These are phyloP conservation scores for Drosophila histrio DNA, from an alignment of 2,888 invertebrate genomes.

Conservation along the genomic window DNA sequence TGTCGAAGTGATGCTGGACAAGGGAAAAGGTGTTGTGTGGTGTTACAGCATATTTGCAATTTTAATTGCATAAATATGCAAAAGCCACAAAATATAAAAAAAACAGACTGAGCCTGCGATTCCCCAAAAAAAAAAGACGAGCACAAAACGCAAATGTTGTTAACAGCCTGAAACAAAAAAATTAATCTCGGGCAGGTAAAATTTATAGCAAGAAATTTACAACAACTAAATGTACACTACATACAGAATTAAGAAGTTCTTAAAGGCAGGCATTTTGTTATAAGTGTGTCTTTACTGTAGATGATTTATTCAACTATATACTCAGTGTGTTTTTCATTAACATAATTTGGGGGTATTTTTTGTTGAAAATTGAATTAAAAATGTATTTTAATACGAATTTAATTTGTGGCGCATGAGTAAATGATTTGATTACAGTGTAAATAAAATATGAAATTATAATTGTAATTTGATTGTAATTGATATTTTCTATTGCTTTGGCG, in stretches of 20 bases:
- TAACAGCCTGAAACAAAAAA: slow-evolving; percentile 27
- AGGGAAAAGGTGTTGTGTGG: background rate
- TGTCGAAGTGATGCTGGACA: background rate
- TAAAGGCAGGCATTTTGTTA: too few relatives aligned
- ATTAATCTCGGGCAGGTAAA: slow-evolving; percentile 32
- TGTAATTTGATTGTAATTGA: slow-evolving; percentile 54
- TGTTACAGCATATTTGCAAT: slow-evolving; percentile 80
- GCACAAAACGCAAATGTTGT: slow-evolving; percentile 11
- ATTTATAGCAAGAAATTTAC: slow-evolving; percentile 10
- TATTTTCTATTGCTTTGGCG: slow-evolving; percentile 31
- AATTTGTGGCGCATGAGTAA: slow-evolving; percentile 19
- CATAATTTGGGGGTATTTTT: background rate
- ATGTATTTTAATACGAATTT: slow-evolving; percentile 21
- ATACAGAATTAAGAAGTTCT: background rate
- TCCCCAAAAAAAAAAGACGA: slow-evolving; percentile 9
- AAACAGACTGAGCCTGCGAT: background rate
- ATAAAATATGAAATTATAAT: slow-evolving; percentile 44
- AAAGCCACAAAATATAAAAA: slow-evolving; percentile 48
- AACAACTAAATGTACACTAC: background rate
- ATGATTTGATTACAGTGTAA: slow-evolving; percentile 45
- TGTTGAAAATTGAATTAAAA: background rate
- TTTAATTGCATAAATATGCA: slow-evolving; percentile 82
- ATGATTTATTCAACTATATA: too few relatives aligned
- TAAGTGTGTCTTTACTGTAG: too few relatives aligned
- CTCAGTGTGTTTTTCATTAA: background rate